Percentiles rank a stretch among this genome's conserved stretches.
phyloP scores from a whole-genome alignment of 2,113 vertebrate species.

The Tympanuchus pallidicinctus region DNA sequence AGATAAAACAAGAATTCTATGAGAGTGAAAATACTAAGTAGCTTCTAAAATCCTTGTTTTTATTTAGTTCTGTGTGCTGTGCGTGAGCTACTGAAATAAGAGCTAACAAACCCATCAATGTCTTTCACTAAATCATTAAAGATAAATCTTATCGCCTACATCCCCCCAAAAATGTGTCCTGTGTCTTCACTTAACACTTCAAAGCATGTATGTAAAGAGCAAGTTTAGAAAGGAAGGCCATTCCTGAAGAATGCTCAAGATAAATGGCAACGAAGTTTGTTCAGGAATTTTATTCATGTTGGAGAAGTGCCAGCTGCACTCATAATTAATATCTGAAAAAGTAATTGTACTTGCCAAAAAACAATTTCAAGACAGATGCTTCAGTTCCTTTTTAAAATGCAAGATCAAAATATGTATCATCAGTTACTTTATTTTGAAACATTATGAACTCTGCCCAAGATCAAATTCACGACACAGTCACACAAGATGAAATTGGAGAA shows the following conservation, averaged over 20 bases:
- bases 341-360: conserved; percentile 25
- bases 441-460: background rate
- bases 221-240: background rate
- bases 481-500: background rate
- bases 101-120: background rate
- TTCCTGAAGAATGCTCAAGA: conserved; percentile 40
- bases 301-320: conserved; percentile 20
- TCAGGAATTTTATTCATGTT: conserved; percentile 14
- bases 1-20: background rate
- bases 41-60: background rate
- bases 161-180: background rate
- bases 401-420: conserved; percentile 20
- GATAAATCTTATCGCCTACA: background rate
- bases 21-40: background rate
- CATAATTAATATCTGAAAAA: conserved; percentile 37
- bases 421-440: conserved; percentile 20
- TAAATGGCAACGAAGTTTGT: background rate
- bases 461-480: background rate
- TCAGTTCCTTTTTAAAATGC: conserved; percentile 9
- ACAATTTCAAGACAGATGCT: conserved; percentile 40
- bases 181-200: conserved; percentile 14
- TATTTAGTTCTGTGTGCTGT: background rate
- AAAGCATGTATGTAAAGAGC: background rate
- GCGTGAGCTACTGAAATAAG: background rate
- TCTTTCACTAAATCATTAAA: conserved; percentile 3